A percentile compares a stretch with the other conserved stretches of the same genome.
Conservation (phyloP, 2,888 invertebrate species). For the Scaptodrosophila latifasciaeformis region DNA sequence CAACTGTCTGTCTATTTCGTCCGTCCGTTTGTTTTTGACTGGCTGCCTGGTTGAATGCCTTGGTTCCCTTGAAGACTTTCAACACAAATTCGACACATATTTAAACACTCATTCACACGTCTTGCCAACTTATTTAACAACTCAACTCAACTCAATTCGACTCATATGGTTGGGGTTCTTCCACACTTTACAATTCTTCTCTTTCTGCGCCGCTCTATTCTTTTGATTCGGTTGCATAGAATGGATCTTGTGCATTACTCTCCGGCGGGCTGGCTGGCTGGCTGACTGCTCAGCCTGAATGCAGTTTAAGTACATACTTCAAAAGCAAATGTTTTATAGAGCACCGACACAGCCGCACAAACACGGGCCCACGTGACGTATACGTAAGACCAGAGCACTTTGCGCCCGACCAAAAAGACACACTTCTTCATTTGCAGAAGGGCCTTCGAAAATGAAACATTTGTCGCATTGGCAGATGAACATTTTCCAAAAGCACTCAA, state of each 20-base stretch:
- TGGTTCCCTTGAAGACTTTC: no score
- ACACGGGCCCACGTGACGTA: conserved; percentile 18
- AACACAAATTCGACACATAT: conserved; percentile 20
- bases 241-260: conserved; percentile 43
- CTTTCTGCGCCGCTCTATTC: neutral
- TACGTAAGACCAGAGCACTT: conserved; percentile 50
- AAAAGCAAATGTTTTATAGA: conserved; percentile 62
- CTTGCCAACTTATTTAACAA: conserved; percentile 60
- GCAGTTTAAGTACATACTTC: conserved; percentile 63
- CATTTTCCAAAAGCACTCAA: conserved; percentile 18
- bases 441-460: conserved; percentile 29
- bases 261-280: no score
- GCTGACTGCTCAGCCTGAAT: conserved; percentile 60
- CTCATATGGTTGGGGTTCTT: neutral
- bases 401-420: conserved; percentile 44
- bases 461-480: conserved; percentile 17
- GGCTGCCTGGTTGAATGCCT: no score
- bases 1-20: no score
- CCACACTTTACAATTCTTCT: conserved; percentile 44
- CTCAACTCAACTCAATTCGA: conserved; percentile 26
- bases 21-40: no score
- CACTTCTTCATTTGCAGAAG: conserved; percentile 46
- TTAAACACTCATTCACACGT: conserved; percentile 61
- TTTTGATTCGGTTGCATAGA: neutral
- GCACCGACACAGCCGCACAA: conserved; percentile 41